Percentiles rank a stretch among this genome's conserved stretches.
Evolutionary conservation across 2,888 invertebrate species (phyloP).

Genomic region (Oscheius myriophilus): DNA sequence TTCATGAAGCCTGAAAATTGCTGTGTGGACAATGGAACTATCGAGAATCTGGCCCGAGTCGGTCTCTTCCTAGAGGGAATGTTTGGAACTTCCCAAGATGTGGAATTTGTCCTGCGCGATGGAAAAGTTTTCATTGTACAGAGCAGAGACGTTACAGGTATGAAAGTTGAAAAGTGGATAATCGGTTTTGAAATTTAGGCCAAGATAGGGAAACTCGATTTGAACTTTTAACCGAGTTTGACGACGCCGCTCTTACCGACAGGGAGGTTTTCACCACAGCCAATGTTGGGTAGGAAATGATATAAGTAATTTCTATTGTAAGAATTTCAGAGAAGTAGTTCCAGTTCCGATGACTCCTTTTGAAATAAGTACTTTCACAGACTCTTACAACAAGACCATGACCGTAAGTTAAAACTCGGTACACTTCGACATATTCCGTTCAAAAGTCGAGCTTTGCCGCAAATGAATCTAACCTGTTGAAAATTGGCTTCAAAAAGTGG

Average conservation of each 20-base stretch:
- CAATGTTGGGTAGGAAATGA: conserved; percentile 83
- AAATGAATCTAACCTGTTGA: too few species aligned
- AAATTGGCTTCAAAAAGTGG: too few species aligned
- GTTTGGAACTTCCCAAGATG: conserved; percentile 81
- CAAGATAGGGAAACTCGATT: conserved; percentile 81
- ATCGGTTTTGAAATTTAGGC: conserved; percentile 76
- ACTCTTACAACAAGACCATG: conserved; percentile 39
- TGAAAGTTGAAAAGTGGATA: neutral
- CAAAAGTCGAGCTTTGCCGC: too few species aligned
- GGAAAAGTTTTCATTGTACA: conserved; percentile 73
- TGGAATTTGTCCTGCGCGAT: conserved; percentile 82
- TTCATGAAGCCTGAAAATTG: conserved; percentile 36
- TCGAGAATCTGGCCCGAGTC: conserved; percentile 74
- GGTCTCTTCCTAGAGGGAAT: conserved; percentile 78
- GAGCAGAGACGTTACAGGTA: conserved; percentile 52
- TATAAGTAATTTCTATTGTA: conserved; percentile 57
- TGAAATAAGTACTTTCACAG: conserved; percentile 31
- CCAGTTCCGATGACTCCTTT: conserved; percentile 47
- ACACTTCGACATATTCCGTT: too few species aligned
- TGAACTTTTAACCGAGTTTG: conserved; percentile 83
- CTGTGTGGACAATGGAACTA: conserved; percentile 36
- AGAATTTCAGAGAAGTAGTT: conserved; percentile 75
- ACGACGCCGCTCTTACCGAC: conserved; percentile 78
- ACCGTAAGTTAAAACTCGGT: conserved; percentile 28
- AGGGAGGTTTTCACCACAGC: conserved; percentile 80